These are phyloP conservation scores for Chionis minor DNA, from an alignment of 2,113 vertebrate genomes.

Conservation along the genomic window DNA sequence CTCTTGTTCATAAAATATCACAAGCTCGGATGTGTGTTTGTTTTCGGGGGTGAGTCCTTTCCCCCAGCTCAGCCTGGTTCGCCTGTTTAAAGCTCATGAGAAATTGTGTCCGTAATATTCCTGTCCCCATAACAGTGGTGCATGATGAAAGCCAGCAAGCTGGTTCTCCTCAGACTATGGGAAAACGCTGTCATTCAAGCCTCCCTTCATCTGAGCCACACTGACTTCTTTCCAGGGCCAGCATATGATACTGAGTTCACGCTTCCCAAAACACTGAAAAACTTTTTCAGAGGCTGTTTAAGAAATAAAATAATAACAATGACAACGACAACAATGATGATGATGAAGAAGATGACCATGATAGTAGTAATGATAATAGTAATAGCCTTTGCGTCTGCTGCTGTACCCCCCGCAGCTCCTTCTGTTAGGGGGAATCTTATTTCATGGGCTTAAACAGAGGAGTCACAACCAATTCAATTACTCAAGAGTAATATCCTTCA, in stretches of 20 bases:
- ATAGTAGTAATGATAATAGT: not conserved
- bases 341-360: not conserved
- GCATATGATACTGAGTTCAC: not conserved
- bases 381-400: not conserved
- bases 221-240: not conserved
- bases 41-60: not conserved
- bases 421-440: slow-evolving; percentile 31
- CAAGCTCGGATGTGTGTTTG: not conserved
- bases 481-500: slow-evolving; percentile 41
- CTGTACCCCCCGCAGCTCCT: not conserved
- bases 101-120: not conserved
- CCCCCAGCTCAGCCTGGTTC: not conserved
- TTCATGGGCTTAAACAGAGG: slow-evolving; percentile 30
- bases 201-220: not conserved
- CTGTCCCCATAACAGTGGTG: not conserved
- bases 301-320: not conserved
- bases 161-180: not conserved
- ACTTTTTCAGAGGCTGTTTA: not conserved
- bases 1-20: slow-evolving; percentile 29
- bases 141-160: not conserved
- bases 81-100: slow-evolving; percentile 45
- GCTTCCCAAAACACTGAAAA: not conserved
- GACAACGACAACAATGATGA: not conserved
- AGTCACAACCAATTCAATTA: slow-evolving; percentile 45
- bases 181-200: not conserved